A percentile compares a stretch with the other conserved stretches of the same genome.
phyloP scores from a whole-genome alignment of 2,888 invertebrate species.

The Margaritifera margaritifera region DNA sequence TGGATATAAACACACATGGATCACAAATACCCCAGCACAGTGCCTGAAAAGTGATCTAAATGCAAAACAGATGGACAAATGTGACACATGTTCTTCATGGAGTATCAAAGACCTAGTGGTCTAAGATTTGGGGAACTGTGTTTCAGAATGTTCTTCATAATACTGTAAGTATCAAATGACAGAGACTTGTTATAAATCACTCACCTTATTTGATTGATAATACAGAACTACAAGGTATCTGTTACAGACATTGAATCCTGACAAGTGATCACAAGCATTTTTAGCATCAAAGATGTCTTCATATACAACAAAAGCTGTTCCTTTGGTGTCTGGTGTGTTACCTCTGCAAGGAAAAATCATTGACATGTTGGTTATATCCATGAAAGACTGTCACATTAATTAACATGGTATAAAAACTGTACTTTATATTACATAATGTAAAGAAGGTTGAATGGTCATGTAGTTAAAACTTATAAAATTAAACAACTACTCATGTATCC shows the following conservation, averaged over 20 bases:
- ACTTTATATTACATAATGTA: not conserved
- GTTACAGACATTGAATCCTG: constrained; percentile 99
- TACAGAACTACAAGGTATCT: constrained; percentile 98
- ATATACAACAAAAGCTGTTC: constrained; percentile 99
- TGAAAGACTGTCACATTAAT: not conserved
- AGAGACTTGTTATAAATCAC: not conserved
- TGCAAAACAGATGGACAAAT: no score
- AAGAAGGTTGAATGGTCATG: no score
- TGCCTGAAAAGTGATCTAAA: not conserved
- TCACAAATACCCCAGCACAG: no score
- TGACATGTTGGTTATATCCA: not conserved
- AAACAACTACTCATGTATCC: no score
- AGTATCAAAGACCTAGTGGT: no score
- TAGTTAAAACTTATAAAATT: no score
- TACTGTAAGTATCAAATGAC: not conserved
- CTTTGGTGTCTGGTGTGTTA: constrained; percentile 97
- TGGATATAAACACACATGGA: no score
- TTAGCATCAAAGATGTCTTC: constrained; percentile 99
- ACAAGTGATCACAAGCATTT: constrained; percentile 99
- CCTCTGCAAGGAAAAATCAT: constrained; percentile 78
- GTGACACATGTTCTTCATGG: no score
- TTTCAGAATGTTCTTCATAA: not conserved
- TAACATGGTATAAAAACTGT: not conserved
- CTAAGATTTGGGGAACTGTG: no score
- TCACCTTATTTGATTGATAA: constrained; percentile 83